Conservation (phyloP, 1,140 invertebrate genomes). For the Cyphomyrmex costatus region DNA sequence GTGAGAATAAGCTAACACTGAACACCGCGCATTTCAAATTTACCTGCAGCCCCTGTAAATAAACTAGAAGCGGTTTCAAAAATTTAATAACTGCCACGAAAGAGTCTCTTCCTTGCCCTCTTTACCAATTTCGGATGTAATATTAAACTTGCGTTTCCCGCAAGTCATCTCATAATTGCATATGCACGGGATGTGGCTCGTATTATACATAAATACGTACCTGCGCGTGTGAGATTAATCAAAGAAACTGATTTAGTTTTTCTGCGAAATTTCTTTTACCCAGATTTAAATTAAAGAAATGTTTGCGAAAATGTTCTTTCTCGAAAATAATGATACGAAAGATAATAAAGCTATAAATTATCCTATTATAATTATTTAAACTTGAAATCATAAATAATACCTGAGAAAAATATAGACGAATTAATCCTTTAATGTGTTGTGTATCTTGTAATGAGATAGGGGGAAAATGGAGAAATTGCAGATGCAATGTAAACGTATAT, state of each 20-base stretch:
- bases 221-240: constrained; percentile 29
- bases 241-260: constrained; percentile 40
- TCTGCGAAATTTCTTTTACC: not conserved
- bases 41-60: constrained; percentile 43
- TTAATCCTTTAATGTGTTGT: not conserved
- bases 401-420: not conserved
- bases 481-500: too few relatives aligned
- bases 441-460: too few relatives aligned
- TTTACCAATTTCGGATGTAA: constrained; percentile 41
- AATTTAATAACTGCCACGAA: constrained; percentile 60
- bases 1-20: constrained; percentile 26
- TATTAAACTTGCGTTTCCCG: constrained; percentile 57
- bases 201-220: constrained; percentile 56
- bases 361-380: not conserved
- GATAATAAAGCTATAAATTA: not conserved
- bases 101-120: constrained; percentile 14
- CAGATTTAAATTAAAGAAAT: constrained; percentile 21
- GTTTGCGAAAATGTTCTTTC: not conserved
- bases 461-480: too few relatives aligned
- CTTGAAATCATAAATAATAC: not conserved
- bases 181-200: constrained; percentile 16
- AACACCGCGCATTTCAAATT: constrained; percentile 19
- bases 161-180: constrained; percentile 32
- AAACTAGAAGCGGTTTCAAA: constrained; percentile 49
- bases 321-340: not conserved